Base-by-base conservation (phyloP, 1,140 invertebrate species). In the Musca vetustissima region DNA sequence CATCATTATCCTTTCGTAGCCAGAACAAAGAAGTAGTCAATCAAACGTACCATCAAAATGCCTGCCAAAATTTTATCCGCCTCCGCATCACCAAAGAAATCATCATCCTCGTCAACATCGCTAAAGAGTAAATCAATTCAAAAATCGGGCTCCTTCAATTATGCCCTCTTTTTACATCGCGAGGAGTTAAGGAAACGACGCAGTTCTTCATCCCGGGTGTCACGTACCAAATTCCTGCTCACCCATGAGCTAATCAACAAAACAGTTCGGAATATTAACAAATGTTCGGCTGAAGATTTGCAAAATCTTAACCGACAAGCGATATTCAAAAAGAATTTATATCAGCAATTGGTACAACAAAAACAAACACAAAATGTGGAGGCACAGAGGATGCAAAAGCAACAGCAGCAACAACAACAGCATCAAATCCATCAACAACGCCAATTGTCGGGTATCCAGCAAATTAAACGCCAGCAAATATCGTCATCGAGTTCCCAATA, bases 181-280 rank as follows among this genome's bases (percentile, higher is more conserved):
- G 28, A 43, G 14, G 28, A 61, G 9, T 19, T 61, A 2, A 43
- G 28, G 21, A 61, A 61, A n/a, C 57, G 57, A 11, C 32, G 19
- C 17, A 3, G 0, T 11, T 43, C 57, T 0, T 19, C 6, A 17
- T 17, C 32, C 0, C 17, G 19, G 2, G 36, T 61, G 11, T 17
- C 57, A 15, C 28, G 28, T 13, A 21, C 57, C n/a, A 61, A 61
- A 61, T 61, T 21, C 7, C 28, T 36, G 7, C 36, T 61, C 6
- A 43, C 57, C 21, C n/a, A 61, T 61, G 57, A 43, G 36, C 57
- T 61, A 3, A 61, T 61, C n/a, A 61, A 0, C 11, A 61, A 36
- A 61, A 61, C 28, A 11, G 8, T 61, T 8, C 17, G 11, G 19
- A 61, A 21, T 36, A 36, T 36, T 19, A n/a, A 43, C 21, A 21